Percentiles rank a stretch among this genome's conserved stretches.
These are phyloP conservation scores for Arbacia lixula DNA, from an alignment of 53 echinoderm and acorn worm species.

Conservation along the genomic window DNA sequence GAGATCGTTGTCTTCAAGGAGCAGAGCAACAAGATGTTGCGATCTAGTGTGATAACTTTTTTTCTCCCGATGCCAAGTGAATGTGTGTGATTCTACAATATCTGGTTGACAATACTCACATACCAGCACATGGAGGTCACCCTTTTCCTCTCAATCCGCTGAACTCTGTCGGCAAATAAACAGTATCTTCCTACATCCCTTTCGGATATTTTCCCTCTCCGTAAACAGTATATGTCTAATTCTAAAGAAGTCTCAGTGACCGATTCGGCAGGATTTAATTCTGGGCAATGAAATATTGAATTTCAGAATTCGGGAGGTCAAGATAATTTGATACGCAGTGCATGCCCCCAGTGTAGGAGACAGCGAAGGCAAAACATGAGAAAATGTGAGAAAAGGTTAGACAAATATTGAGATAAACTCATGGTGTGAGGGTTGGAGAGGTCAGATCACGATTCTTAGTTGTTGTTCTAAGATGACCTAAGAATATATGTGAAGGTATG, in stretches of 20 bases:
- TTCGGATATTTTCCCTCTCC: conserved; percentile 1
- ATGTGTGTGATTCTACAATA: conserved; percentile 26
- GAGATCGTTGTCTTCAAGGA: too few relatives aligned
- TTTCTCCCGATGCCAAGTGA: conserved; percentile 29
- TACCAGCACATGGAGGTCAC: conserved; percentile 5
- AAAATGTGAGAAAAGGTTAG: conserved; percentile 44
- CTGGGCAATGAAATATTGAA: conserved; percentile 19
- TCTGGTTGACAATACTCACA: background rate
- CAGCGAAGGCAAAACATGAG: background rate
- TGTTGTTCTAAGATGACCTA: too few relatives aligned
- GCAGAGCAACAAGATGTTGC: too few relatives aligned
- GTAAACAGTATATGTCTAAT: too few relatives aligned
- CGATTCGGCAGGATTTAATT: conserved; percentile 1
- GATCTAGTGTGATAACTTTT: too few relatives aligned
- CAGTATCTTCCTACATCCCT: conserved; percentile 30
- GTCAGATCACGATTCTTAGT: too few relatives aligned
- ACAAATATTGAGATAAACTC: conserved; percentile 36
- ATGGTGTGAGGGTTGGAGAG: conserved; percentile 5
- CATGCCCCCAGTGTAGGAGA: conserved; percentile 12
- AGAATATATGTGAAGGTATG: too few relatives aligned
- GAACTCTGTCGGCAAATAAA: conserved; percentile 45
- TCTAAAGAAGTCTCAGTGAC: too few relatives aligned
- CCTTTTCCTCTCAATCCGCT: conserved; percentile 14
- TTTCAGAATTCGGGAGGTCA: conserved; percentile 9
- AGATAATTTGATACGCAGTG: conserved; percentile 28